Base-by-base conservation (phyloP, 2,797 vertebrate genomes). In the Spizella passerina region DNA sequence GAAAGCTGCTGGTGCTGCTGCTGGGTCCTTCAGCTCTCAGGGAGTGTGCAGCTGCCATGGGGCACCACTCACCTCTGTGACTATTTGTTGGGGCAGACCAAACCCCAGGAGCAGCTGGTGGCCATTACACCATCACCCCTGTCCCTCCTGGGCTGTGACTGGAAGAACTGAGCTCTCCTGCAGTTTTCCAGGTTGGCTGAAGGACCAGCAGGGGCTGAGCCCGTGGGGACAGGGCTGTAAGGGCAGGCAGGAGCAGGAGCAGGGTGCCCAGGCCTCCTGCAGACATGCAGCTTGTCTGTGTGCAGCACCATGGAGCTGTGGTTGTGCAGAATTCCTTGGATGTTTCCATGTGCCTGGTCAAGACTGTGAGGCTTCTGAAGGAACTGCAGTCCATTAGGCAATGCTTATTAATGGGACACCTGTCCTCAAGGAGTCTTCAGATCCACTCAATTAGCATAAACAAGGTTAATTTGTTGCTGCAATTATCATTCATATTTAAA, bases 1-100 rank as follows among this genome's bases (percentile, higher is more conserved):
- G 21, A 50, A 39, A 47, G 30, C 19, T 34, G 7, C 5, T 0
- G 1, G 30, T 16, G 17, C 39, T 64, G 46, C 30, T 0, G 0
- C 13, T 0, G 1, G 9, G 14, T 34, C 43, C 41, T 29, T 7
- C 59, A 69, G 53, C n/a, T 60, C 50, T 29, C 6, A 0, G 53
- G 30, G 23, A 59, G 55, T 3, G 3, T 1, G 57, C 30, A 70
- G 61, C 38, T 73, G 24, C 60, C 15, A 0, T 0, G 30, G 39
- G 50, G 9, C 64, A 70, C 46, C 1, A 0, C 47, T 32, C 44
- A 26, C 29, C 50, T 49, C 41, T 34, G 20, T 17, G 38, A 34
- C 30, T 43, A 1, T 22, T 3, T 0, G 0, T 19, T 30, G 27
- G 24, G 14, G 17, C n/a, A 73, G 43, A 63, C 8, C 57, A n/a